Evolutionary conservation across 2,797 vertebrate genomes (phyloP).

Genomic region (Carcharodon carcharias): DNA sequence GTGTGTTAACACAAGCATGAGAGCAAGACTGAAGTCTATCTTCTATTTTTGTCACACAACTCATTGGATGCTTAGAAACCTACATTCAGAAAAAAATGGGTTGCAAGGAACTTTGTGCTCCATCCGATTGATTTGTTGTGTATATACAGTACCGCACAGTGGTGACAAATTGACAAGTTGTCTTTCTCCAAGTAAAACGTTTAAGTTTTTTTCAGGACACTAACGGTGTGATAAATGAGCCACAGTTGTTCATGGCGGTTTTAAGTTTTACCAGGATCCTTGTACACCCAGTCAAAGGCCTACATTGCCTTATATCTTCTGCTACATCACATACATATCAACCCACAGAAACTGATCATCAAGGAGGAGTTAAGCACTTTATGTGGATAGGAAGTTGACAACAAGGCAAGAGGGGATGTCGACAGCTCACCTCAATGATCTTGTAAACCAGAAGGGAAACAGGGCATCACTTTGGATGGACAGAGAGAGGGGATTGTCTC

Average conservation of each 20-base stretch:
- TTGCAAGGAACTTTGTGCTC: not conserved
- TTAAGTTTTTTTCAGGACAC: not conserved
- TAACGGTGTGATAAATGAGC: not conserved
- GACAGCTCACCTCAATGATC: not conserved
- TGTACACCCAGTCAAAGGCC: conserved; percentile 16
- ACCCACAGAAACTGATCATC: not conserved
- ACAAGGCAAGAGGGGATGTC: not conserved
- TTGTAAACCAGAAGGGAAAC: conserved; percentile 13
- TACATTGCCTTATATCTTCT: not conserved
- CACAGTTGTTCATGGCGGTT: not conserved
- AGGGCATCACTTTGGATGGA: not conserved
- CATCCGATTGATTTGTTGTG: not conserved
- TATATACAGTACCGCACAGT: not conserved
- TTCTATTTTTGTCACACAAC: not conserved
- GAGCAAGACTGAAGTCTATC: not conserved
- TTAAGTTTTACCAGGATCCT: not conserved
- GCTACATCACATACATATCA: not conserved
- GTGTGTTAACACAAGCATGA: not conserved
- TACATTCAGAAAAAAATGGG: not conserved
- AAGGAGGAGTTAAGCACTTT: conserved; percentile 34
- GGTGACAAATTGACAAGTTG: not conserved
- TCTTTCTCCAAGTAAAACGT: not conserved
- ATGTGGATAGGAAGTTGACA: not conserved
- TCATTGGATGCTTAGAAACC: not conserved
- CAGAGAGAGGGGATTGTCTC: not conserved